Conservation (phyloP, 2,113 vertebrate genomes). For the Gambusia holbrooki region DNA sequence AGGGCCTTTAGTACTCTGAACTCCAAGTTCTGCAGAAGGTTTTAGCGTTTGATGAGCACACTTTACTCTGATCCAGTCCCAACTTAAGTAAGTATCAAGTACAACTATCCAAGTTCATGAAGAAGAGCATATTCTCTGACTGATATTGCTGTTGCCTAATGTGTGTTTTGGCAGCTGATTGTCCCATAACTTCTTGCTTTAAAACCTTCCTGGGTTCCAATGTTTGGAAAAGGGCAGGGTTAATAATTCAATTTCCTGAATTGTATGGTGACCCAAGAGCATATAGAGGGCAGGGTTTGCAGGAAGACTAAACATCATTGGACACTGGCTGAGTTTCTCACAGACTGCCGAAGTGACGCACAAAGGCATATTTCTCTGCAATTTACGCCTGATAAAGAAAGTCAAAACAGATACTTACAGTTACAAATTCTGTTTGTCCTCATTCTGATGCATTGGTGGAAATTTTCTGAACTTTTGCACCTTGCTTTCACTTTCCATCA, state of each 20-base stretch:
- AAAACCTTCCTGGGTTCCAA: slow-evolving; percentile 20
- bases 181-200: slow-evolving; percentile 57
- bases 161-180: slow-evolving; percentile 64
- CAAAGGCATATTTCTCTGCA: slow-evolving; percentile 50
- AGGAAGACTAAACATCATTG: slow-evolving; percentile 37
- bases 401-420: background rate
- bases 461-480: background rate
- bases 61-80: background rate
- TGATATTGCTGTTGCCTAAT: slow-evolving; percentile 31
- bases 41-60: background rate
- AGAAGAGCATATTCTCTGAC: slow-evolving; percentile 12
- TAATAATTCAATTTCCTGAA: slow-evolving; percentile 61
- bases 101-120: slow-evolving; percentile 6
- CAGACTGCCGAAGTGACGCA: slow-evolving; percentile 42
- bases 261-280: slow-evolving; percentile 32
- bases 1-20: background rate
- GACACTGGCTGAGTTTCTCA: slow-evolving; percentile 35
- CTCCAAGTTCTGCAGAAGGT: background rate
- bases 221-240: slow-evolving; percentile 46
- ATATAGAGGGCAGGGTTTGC: slow-evolving; percentile 32
- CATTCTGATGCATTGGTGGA: slow-evolving; percentile 1
- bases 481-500: background rate
- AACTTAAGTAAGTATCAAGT: no score
- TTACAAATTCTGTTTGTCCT: background rate
- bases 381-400: slow-evolving; percentile 22